These are phyloP conservation scores for Sarcophaga bullata DNA, from an alignment of 1,140 invertebrate species.

Conservation along the genomic window DNA sequence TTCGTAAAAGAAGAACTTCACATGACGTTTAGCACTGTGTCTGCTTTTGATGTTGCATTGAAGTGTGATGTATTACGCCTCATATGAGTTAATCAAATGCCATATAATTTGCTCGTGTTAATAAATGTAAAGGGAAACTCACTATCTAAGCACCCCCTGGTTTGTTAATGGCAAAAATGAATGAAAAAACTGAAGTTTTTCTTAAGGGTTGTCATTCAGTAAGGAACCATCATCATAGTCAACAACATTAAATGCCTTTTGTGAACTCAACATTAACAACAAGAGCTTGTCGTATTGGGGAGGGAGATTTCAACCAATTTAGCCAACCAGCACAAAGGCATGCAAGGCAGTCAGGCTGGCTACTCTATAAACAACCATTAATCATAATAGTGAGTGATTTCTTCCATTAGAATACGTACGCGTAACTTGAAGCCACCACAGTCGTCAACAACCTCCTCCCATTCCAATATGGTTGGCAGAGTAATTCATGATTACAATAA, in stretches of 20 bases:
- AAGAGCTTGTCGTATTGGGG: neutral
- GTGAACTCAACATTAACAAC: neutral
- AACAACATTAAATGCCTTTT: neutral
- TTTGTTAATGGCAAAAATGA: too few species aligned
- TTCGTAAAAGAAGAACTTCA: neutral
- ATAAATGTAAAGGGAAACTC: too few species aligned
- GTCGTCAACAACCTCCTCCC: neutral
- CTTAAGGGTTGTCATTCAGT: neutral
- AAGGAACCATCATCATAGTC: neutral
- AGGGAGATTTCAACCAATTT: slow-evolving; percentile 21
- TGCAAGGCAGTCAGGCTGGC: neutral
- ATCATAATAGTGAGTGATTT: neutral
- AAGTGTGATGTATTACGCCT: slow-evolving; percentile 1
- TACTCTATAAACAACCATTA: slow-evolving; percentile 14
- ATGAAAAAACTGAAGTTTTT: too few species aligned
- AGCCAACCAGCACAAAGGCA: slow-evolving; percentile 3
- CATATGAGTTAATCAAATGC: slow-evolving; percentile 21
- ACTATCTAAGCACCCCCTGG: neutral
- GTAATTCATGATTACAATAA: slow-evolving; percentile 16
- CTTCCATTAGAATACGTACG: neutral
- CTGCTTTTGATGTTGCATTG: neutral
- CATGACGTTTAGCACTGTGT: neutral
- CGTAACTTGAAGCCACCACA: neutral
- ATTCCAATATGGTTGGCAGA: slow-evolving; percentile 18
- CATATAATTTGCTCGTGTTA: neutral